These are phyloP conservation scores for Parthenolecanium corni DNA, from an alignment of 2,888 invertebrate species.

Conservation along the genomic window DNA sequence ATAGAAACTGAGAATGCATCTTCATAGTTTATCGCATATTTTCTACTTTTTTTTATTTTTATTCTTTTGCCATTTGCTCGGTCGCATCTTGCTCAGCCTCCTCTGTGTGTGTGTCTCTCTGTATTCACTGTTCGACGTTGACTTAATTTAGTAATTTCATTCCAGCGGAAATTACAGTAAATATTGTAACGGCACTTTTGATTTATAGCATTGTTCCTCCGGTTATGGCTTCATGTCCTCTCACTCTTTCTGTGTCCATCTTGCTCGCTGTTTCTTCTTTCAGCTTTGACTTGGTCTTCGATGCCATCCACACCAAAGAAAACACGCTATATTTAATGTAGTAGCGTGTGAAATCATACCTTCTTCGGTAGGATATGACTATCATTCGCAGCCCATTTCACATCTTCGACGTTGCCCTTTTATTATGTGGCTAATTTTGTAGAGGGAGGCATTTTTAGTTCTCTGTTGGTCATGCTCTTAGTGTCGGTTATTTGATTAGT, in stretches of 20 bases:
- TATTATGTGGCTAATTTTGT: no score
- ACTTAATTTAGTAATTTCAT: conserved; percentile 26
- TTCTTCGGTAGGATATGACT: conserved; percentile 11
- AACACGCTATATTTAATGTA: conserved; percentile 10
- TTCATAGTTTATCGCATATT: not conserved
- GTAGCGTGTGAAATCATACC: conserved; percentile 21
- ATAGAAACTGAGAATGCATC: not conserved
- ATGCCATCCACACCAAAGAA: conserved; percentile 6
- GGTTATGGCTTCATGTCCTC: conserved; percentile 9
- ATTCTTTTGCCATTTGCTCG: not conserved
- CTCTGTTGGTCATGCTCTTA: no score
- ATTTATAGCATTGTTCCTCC: conserved; percentile 25
- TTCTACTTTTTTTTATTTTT: not conserved
- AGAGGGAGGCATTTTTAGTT: no score
- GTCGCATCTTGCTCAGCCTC: not conserved
- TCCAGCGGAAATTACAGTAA: conserved; percentile 23
- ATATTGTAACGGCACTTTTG: conserved; percentile 25
- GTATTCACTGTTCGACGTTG: conserved; percentile 5
- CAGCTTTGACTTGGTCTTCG: not conserved
- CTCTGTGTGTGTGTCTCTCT: not conserved
- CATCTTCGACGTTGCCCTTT: no score
- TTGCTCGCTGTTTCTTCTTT: no score
- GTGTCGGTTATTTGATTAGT: no score
- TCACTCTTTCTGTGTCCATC: not conserved
- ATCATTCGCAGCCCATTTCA: not conserved